These are phyloP conservation scores for Spilarctia lutea DNA, from an alignment of 2,888 invertebrate genomes.

Conservation along the genomic window DNA sequence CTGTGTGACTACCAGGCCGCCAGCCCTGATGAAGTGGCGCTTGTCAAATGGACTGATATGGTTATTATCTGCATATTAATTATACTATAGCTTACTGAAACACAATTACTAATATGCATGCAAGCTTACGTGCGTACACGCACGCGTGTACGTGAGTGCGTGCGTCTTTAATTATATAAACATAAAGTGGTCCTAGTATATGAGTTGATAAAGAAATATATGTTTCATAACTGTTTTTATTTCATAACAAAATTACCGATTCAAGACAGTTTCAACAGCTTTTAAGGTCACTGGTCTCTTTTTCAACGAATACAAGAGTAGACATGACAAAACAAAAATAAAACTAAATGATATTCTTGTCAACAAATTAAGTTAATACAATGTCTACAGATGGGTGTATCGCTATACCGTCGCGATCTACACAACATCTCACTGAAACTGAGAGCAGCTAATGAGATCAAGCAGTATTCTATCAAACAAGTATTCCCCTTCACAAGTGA, in stretches of 20 bases:
- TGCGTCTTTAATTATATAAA: background rate
- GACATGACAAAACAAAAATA: background rate
- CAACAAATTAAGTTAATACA: background rate
- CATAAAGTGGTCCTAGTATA: background rate
- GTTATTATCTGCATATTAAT: slow-evolving; percentile 67
- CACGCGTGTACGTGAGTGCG: background rate
- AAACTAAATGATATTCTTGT: too few species aligned
- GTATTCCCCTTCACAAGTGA: slow-evolving; percentile 96
- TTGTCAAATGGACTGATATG: slow-evolving; percentile 96
- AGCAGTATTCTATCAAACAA: slow-evolving; percentile 90
- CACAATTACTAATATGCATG: background rate
- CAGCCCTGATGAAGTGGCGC: slow-evolving; percentile 97
- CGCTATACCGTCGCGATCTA: slow-evolving; percentile 87
- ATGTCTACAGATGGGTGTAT: slow-evolving; percentile 85
- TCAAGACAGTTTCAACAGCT: background rate
- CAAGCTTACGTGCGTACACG: background rate
- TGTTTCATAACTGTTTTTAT: background rate
- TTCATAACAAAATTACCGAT: background rate
- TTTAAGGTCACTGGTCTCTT: background rate
- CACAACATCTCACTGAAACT: slow-evolving; percentile 89
- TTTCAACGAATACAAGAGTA: background rate
- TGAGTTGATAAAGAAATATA: background rate
- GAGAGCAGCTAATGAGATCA: slow-evolving; percentile 87
- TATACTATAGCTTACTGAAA: background rate
- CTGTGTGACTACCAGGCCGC: slow-evolving; percentile 91